Evolutionary conservation across 1,140 invertebrate genomes (phyloP).

Genomic region (Drosophila repleta): DNA sequence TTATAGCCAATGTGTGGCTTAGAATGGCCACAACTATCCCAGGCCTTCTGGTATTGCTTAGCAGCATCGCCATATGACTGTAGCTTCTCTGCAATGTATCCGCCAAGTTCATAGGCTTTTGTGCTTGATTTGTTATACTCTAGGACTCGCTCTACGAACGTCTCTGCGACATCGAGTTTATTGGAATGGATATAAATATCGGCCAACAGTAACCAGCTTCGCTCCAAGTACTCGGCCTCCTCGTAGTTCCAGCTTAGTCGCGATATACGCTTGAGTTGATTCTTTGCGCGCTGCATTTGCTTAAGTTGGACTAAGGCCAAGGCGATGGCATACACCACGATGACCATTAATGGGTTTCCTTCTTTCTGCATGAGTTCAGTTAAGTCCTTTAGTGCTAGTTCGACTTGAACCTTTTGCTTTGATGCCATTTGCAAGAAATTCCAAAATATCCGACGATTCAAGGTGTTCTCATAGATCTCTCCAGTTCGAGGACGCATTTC

Average conservation of each 20-base stretch:
- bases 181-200: slow-evolving; percentile 95
- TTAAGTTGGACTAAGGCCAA: slow-evolving; percentile 95
- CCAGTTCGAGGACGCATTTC: slow-evolving; percentile 90
- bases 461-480: slow-evolving; percentile 86
- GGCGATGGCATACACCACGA: slow-evolving; percentile 95
- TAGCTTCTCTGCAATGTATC: slow-evolving; percentile 95
- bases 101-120: slow-evolving; percentile 95
- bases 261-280: slow-evolving; percentile 95
- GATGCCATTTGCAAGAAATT: slow-evolving; percentile 94
- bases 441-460: slow-evolving; percentile 89
- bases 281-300: slow-evolving; percentile 94
- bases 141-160: slow-evolving; percentile 91
- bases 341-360: slow-evolving; percentile 89
- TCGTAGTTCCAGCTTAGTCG: slow-evolving; percentile 96
- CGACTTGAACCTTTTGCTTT: slow-evolving; percentile 93
- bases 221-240: slow-evolving; percentile 97
- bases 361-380: slow-evolving; percentile 90
- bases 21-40: slow-evolving; percentile 91
- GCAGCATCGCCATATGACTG: slow-evolving; percentile 95
- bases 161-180: slow-evolving; percentile 94
- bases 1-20: slow-evolving; percentile 96
- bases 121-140: slow-evolving; percentile 96
- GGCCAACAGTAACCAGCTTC: slow-evolving; percentile 96
- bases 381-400: slow-evolving; percentile 93
- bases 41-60: slow-evolving; percentile 90